phyloP scores from a whole-genome alignment of 2,797 vertebrate genomes.

The Girardinus metallicus region DNA sequence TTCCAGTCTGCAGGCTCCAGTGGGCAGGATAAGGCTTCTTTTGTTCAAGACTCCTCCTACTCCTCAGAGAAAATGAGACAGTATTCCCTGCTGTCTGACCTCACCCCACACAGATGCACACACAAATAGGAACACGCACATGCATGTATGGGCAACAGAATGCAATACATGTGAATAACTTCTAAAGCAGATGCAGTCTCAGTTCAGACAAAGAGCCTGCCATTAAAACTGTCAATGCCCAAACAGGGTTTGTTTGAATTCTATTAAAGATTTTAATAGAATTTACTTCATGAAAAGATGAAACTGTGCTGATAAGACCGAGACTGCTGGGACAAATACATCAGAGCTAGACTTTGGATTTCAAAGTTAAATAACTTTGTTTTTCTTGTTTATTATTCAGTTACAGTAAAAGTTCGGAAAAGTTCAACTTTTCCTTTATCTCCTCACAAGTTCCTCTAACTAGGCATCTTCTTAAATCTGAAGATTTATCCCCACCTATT shows the following conservation, averaged over 20 bases:
- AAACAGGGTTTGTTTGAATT: constrained; percentile 9
- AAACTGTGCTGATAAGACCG: constrained; percentile 9
- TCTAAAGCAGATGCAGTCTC: constrained; percentile 24
- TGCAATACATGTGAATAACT: constrained; percentile 42
- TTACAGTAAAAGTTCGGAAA: background rate
- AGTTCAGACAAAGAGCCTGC: constrained; percentile 1
- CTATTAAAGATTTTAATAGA: background rate
- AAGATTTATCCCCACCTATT: background rate
- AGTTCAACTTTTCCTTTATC: constrained; percentile 20
- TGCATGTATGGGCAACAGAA: constrained; percentile 26
- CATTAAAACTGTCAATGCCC: background rate
- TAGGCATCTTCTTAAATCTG: background rate
- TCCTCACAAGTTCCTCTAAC: background rate
- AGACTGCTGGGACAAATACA: constrained; percentile 11
- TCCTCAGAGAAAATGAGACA: constrained; percentile 91
- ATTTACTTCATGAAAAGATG: constrained; percentile 1
- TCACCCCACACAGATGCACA: constrained; percentile 55
- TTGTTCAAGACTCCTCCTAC: constrained; percentile 86
- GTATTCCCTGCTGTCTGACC: constrained; percentile 85
- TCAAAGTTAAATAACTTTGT: constrained; percentile 14
- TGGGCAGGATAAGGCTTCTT: constrained; percentile 89
- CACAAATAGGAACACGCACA: constrained; percentile 31
- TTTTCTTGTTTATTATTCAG: background rate
- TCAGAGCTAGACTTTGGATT: constrained; percentile 15
- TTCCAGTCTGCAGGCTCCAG: constrained; percentile 82